Percentiles rank a stretch among this genome's conserved stretches.
phyloP scores from a whole-genome alignment of 2,797 vertebrate genomes.

The Hirundo rustica region DNA sequence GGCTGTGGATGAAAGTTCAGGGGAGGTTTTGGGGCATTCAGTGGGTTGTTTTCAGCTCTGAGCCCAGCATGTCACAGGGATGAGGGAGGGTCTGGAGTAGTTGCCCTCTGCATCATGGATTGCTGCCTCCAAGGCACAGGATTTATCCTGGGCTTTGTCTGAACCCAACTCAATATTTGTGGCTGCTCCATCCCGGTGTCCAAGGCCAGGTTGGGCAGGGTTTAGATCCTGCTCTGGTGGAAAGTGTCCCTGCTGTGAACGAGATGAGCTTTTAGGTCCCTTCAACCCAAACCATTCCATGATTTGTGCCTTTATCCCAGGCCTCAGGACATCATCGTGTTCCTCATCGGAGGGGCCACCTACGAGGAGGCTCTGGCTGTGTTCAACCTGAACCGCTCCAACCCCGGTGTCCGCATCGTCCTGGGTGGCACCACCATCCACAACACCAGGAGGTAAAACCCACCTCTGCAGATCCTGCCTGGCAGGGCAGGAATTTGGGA shows the following conservation, averaged over 20 bases:
- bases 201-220: background rate
- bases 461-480: fast-evolving
- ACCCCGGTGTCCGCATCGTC: constrained; percentile 88
- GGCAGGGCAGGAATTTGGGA: background rate
- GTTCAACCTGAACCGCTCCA: constrained; percentile 92
- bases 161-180: background rate
- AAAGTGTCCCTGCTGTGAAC: background rate
- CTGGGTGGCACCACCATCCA: constrained; percentile 91
- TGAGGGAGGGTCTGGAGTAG: background rate
- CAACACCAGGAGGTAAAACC: constrained; percentile 89
- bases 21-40: background rate
- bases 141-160: background rate
- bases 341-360: constrained; percentile 90
- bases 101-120: background rate
- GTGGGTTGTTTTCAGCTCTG: background rate
- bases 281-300: background rate
- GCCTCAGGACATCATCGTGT: constrained; percentile 93
- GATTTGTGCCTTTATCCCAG: constrained; percentile 17
- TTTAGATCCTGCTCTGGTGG: background rate
- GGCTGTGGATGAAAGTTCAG: background rate
- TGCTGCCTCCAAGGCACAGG: background rate
- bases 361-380: constrained; percentile 92
- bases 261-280: background rate
- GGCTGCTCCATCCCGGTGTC: background rate
- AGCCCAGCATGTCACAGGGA: background rate